Evolutionary conservation across 53 echinoderm and acorn worm species (phyloP), one percentile per base, ranked within the genome.

Genomic region (Holothuria scabra): DNA sequence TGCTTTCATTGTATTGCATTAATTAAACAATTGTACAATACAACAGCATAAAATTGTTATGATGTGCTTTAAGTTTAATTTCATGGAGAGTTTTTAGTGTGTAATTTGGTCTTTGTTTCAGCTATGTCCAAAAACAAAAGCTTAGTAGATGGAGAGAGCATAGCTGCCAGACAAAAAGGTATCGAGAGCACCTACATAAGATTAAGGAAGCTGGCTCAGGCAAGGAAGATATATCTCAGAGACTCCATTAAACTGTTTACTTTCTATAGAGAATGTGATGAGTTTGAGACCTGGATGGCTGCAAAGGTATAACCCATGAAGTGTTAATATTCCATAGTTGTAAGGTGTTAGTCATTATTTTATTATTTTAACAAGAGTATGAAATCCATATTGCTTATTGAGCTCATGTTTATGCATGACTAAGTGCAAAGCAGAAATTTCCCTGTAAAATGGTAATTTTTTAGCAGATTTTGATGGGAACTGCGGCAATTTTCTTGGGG

Each of bases 241-340:
- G 97, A 97, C 87, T 94, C 97, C 75, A 94, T 97, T 69, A 92
- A 90, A 62, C 80, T 97, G 9, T 97, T 93, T 56, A 88, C 87
- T n/a, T 97, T 97, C 78, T 97, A 94, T 86, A 81, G 93, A 83
- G 97, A 94, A 46, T 97, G 97, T 84, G 94, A 97, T 86, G 97
- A 97, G 48, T 97, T 97, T 85, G 92, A 97, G 67, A 89, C 83
- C 21, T 97, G 94, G 97, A 94, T 94, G 84, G 90, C 86, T 59
- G 90, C 92, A 44, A 94, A 97, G 91, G 95, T 95, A 56, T 52
- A 14, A 52, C 52, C 52, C 18, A 0, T 41, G 41, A 41, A 41
- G 2, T 8, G 41, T 0, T 41, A 16, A 52, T 14, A 6, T 3
- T 8, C 18, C 18, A 52, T 18, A 52, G 0, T 52, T 52, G 14